phyloP scores from a whole-genome alignment of 1,140 invertebrate species.

The Diabrotica virgifera region DNA sequence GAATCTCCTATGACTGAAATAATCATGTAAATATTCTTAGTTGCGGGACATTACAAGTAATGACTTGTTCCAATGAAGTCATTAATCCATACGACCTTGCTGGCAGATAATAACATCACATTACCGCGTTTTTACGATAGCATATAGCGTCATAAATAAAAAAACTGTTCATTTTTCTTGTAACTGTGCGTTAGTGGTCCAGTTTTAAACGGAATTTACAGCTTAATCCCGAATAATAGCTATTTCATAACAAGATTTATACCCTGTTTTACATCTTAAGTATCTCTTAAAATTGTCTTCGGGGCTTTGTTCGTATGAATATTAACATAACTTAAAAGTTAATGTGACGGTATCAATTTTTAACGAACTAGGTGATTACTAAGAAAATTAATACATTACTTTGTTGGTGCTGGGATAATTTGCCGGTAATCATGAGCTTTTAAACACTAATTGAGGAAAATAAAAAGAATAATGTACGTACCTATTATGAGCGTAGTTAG shows the following conservation, averaged over 20 bases:
- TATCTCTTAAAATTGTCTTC: background rate
- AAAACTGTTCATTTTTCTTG: background rate
- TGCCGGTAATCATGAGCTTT: no score
- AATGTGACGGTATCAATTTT: conserved; percentile 5
- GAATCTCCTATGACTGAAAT: no score
- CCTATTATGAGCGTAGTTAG: no score
- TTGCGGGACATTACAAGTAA: no score
- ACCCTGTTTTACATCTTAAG: background rate
- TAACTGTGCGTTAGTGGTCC: conserved; percentile 1
- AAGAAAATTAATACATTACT: background rate
- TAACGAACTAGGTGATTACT: background rate
- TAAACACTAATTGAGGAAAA: no score
- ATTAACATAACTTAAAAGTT: conserved; percentile 6
- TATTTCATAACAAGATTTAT: conserved; percentile 3
- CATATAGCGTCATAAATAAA: no score
- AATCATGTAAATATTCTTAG: no score
- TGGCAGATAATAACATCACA: no score
- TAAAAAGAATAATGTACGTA: no score
- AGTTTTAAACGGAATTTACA: conserved; percentile 1
- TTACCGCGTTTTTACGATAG: no score
- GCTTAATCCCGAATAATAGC: conserved; percentile 2
- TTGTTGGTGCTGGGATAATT: background rate
- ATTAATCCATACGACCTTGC: no score
- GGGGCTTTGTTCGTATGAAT: background rate
- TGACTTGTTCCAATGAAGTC: no score